phyloP scores from a whole-genome alignment of 2,113 vertebrate species.

The Sciurus niger region DNA sequence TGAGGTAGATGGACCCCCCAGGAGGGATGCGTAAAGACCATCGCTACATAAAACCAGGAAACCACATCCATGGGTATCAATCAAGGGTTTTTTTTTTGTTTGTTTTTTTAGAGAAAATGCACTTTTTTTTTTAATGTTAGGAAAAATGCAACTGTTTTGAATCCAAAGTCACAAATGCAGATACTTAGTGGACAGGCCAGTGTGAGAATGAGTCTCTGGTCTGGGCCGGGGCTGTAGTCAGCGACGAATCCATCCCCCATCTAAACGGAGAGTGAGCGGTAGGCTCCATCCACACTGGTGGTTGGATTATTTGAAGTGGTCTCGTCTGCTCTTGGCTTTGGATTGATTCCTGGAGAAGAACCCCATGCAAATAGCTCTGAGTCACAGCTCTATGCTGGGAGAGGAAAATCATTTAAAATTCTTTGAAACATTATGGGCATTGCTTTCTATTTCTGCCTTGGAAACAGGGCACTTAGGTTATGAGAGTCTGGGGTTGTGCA shows the following conservation, averaged over 20 bases:
- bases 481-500: not conserved
- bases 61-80: not conserved
- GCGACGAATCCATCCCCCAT: not conserved
- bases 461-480: not conserved
- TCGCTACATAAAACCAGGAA: not conserved
- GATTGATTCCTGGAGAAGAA: not conserved
- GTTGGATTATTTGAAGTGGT: not conserved
- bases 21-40: not conserved
- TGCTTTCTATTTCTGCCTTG: conserved; percentile 45
- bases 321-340: not conserved
- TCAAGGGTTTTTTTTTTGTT: not conserved
- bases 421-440: not conserved
- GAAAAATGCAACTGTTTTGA: not conserved
- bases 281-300: not conserved
- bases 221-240: not conserved
- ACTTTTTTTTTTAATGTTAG: not conserved
- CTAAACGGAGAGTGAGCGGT: not conserved
- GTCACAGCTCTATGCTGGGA: not conserved
- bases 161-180: not conserved
- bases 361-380: not conserved
- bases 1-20: not conserved
- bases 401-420: conserved; percentile 16
- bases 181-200: not conserved
- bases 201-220: not conserved
- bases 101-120: not conserved